Evolutionary conservation across 2,888 invertebrate genomes (phyloP), one percentile per base, ranked within the genome.

Genomic region (Brachynemurus nebulosus): DNA sequence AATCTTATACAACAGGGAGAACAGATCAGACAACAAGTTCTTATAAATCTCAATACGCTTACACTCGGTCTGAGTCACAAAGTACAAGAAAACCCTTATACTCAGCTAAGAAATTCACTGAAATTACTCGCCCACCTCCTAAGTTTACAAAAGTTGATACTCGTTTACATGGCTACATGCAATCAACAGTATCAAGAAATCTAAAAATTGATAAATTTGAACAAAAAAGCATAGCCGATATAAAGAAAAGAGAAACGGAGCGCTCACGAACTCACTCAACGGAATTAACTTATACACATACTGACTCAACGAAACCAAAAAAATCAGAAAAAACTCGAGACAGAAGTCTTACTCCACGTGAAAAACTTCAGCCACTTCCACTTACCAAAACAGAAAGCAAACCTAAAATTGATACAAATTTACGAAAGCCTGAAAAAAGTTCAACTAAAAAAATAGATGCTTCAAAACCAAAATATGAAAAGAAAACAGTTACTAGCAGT

Each of bases 101-200:
- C 25, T 35, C 43, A 7, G 33, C 42, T 21, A 35, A 36, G 25
- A 25, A 43, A 30, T 4, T 44, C 4, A 36, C 33, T 20, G 48
- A 49, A 40, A 43, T 30, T 27, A 35, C 45, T 45, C 44, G 47
- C 39, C 51, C 52, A 9, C 36, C 45, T 17, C 51, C 50, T 11
- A 48, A 48, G 34, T 41, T 49, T 4, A 55, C 51, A 37, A 62
- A 59, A 52, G 54, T 54, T 45, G 59, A 60, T 36, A 53, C 43
- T 19, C 51, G 57, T 42, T 52, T 59, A 17, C 67, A 66, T 54
- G 69, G 73, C 35, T 76, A 75, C 50, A 75, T 75, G 75, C 70
- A 70, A 49, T 73, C 74, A 1, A 76, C 76, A 18, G 55, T 75
- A 34, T 72, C 75, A 1, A 61, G 72, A 49, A 68, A 68, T 53